phyloP scores from a whole-genome alignment of 2,888 invertebrate genomes.

The Holacanthella duospinosa region DNA sequence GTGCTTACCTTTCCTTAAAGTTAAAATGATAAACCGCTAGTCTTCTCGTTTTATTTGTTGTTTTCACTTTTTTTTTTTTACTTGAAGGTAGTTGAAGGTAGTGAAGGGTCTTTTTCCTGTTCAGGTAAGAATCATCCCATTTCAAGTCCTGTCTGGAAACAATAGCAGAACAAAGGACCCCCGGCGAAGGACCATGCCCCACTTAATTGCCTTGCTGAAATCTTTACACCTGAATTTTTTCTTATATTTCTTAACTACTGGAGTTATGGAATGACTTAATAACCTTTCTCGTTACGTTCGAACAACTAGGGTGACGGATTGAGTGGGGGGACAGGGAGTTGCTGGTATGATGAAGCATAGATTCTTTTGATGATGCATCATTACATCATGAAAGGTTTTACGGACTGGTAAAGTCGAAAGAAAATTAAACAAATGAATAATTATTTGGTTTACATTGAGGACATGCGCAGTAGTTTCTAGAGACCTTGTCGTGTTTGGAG shows the following conservation, averaged over 20 bases:
- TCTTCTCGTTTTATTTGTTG: background rate
- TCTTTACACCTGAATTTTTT: background rate
- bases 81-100: background rate
- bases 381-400: too few relatives aligned
- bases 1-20: slow-evolving; percentile 6
- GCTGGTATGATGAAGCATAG: too few relatives aligned
- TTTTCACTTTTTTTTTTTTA: background rate
- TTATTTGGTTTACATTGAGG: too few relatives aligned
- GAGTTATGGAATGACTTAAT: background rate
- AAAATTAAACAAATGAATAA: too few relatives aligned
- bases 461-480: too few relatives aligned
- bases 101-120: background rate
- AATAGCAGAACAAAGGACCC: slow-evolving; percentile 20
- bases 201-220: slow-evolving; percentile 32
- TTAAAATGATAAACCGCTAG: background rate
- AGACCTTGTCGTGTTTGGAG: too few relatives aligned
- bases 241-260: too few relatives aligned
- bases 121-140: background rate
- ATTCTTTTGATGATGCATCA: too few relatives aligned
- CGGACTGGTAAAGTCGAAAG: too few relatives aligned
- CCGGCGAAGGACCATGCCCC: slow-evolving; percentile 24
- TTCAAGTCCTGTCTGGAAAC: background rate
- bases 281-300: too few relatives aligned
- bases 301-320: too few relatives aligned
- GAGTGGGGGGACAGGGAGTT: too few relatives aligned